These are phyloP conservation scores for Conger conger DNA, from an alignment of 2,113 vertebrate species.

Conservation along the genomic window DNA sequence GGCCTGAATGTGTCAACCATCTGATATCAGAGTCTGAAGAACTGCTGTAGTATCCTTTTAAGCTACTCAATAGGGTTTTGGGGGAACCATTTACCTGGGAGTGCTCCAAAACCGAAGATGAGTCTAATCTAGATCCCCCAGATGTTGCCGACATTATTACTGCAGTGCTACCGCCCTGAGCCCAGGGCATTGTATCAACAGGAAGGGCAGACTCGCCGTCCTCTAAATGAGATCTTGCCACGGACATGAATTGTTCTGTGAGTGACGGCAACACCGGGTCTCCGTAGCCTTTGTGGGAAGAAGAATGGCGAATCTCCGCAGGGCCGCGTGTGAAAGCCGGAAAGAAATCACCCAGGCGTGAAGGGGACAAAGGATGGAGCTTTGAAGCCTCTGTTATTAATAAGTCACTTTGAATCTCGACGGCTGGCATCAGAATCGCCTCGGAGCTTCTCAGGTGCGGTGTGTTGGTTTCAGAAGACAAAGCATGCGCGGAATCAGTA, in stretches of 20 bases:
- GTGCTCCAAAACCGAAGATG: conserved; percentile 13
- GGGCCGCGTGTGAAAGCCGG: conserved; percentile 20
- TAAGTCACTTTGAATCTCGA: conserved; percentile 35
- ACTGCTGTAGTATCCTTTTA: conserved; percentile 24
- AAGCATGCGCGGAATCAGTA: conserved; percentile 18
- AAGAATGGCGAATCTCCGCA: conserved; percentile 20
- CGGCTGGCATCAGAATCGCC: conserved; percentile 13
- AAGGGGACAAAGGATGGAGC: conserved; percentile 15
- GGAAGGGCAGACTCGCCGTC: conserved; percentile 8
- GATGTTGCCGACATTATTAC: conserved; percentile 26
- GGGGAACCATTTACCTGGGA: conserved; percentile 37
- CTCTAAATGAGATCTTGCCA: background rate
- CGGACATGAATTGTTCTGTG: conserved; percentile 28
- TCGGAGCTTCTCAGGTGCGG: conserved; percentile 19
- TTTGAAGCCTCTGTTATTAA: conserved; percentile 34
- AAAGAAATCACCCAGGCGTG: conserved; percentile 10
- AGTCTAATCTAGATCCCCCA: conserved; percentile 26
- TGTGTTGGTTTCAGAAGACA: conserved; percentile 21
- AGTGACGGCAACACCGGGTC: conserved; percentile 32
- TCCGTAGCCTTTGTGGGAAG: conserved; percentile 23
- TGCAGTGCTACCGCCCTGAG: background rate
- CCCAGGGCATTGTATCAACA: conserved; percentile 18
- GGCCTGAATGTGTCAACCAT: conserved; percentile 17
- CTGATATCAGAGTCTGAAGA: conserved; percentile 12
- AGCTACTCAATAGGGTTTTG: conserved; percentile 30